Conservation (phyloP, 2,888 invertebrate genomes). For the Beris morrisii region DNA sequence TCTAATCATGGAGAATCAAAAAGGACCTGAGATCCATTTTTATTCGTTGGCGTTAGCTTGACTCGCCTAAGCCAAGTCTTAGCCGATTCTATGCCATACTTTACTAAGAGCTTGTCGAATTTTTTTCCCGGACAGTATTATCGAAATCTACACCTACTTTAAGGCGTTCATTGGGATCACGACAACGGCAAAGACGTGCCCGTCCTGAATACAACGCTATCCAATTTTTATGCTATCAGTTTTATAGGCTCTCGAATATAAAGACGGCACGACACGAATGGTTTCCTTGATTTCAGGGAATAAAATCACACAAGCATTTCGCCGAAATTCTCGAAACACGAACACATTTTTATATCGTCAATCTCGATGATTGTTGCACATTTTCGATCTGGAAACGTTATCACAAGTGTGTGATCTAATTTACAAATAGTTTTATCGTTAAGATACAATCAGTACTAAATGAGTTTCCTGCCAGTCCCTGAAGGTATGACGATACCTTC, state of each 20-base stretch:
- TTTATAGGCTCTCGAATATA: conserved; percentile 36
- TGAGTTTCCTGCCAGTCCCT: conserved; percentile 32
- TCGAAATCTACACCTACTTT: conserved; percentile 16
- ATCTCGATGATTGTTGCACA: conserved; percentile 33
- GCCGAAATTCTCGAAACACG: conserved; percentile 18
- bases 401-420: conserved; percentile 38
- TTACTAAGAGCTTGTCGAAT: conserved; percentile 20
- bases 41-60: conserved; percentile 28
- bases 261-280: conserved; percentile 32
- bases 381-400: conserved; percentile 18
- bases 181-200: neutral
- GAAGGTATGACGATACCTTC: too few relatives aligned
- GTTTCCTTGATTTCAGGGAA: conserved; percentile 38
- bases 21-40: conserved; percentile 39
- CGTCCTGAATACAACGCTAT: neutral
- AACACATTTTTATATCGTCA: conserved; percentile 3
- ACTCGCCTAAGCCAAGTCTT: neutral
- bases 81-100: neutral
- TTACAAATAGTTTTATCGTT: conserved; percentile 40
- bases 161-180: neutral
- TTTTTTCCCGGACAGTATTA: conserved; percentile 26
- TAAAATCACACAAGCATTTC: conserved; percentile 15
- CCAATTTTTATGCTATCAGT: conserved; percentile 37
- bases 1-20: conserved; percentile 37
- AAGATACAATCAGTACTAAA: conserved; percentile 38